These are phyloP conservation scores for Alloscopus bannaensis DNA, from an alignment of 2,888 invertebrate genomes.

Conservation along the genomic window DNA sequence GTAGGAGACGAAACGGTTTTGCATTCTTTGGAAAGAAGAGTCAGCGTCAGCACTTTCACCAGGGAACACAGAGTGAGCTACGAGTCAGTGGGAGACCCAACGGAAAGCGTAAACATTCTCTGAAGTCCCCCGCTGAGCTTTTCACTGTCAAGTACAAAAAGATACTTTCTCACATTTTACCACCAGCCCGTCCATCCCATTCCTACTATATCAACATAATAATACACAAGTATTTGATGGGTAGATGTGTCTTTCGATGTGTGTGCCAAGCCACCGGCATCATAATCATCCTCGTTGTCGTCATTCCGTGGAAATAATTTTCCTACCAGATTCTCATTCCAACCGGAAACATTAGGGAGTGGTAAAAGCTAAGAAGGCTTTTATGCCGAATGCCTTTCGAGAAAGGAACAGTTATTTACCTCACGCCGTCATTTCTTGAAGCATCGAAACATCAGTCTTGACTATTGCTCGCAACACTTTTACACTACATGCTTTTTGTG, in stretches of 20 bases:
- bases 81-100: slow-evolving; percentile 53
- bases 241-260: too few relatives aligned
- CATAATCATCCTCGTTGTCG: slow-evolving; percentile 27
- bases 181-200: background rate
- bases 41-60: slow-evolving; percentile 16
- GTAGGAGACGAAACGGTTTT: background rate
- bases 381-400: slow-evolving; percentile 21
- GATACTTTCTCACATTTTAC: slow-evolving; percentile 45
- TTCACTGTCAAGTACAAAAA: slow-evolving; percentile 66
- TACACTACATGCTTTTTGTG: too few relatives aligned
- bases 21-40: background rate
- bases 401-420: too few relatives aligned
- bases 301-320: slow-evolving; percentile 34
- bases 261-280: slow-evolving; percentile 5
- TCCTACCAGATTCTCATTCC: slow-evolving; percentile 44
- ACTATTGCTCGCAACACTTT: too few relatives aligned
- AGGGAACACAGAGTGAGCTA: background rate
- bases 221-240: background rate
- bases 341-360: slow-evolving; percentile 49
- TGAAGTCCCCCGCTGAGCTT: slow-evolving; percentile 63
- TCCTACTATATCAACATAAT: background rate
- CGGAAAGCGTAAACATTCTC: slow-evolving; percentile 51
- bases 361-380: slow-evolving; percentile 8
- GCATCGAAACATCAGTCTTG: too few relatives aligned
- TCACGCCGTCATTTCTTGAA: slow-evolving; percentile 9